Evolutionary conservation across 2,113 vertebrate species (phyloP).

Genomic region (Prionailurus bengalensis): DNA sequence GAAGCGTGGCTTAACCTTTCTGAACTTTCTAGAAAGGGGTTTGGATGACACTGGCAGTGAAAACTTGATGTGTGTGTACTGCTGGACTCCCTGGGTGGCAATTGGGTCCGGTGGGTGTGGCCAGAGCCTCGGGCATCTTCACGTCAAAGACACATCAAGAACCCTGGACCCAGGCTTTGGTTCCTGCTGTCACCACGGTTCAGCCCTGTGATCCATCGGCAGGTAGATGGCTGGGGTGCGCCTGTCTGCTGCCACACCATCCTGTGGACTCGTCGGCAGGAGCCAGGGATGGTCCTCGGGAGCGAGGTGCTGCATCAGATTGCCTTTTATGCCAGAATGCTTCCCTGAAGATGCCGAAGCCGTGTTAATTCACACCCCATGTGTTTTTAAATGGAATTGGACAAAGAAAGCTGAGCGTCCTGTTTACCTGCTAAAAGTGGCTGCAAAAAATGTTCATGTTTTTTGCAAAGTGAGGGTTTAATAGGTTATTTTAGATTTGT

Average conservation of each 20-base stretch:
- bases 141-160: neutral
- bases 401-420: neutral
- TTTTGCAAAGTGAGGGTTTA: neutral
- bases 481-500: neutral
- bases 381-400: neutral
- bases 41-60: neutral
- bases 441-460: neutral
- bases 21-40: neutral
- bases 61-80: neutral
- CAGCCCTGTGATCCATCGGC: neutral
- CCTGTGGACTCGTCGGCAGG: neutral
- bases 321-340: neutral
- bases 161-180: accelerated
- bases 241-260: no score
- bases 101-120: neutral
- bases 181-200: neutral
- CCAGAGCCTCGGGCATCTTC: no score
- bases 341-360: neutral
- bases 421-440: neutral
- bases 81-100: neutral
- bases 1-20: neutral
- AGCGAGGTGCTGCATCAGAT: neutral
- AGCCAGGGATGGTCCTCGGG: neutral
- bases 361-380: accelerated
- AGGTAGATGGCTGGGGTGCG: neutral